These are phyloP conservation scores for Macropus fuliginosus DNA, from an alignment of 2,797 vertebrate species.

Conservation along the genomic window DNA sequence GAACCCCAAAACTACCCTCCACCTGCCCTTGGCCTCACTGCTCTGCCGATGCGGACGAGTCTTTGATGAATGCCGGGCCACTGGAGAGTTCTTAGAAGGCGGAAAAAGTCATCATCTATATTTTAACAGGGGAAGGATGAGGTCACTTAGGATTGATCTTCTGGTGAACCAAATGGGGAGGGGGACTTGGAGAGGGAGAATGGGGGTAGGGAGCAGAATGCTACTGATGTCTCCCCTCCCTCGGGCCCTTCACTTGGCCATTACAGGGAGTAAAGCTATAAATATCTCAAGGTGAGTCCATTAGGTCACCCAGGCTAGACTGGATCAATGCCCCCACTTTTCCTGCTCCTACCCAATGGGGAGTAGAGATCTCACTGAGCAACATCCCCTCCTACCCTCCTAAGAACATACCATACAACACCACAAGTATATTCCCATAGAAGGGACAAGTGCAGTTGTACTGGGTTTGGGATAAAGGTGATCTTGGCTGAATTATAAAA, in stretches of 20 bases:
- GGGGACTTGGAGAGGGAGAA: not conserved
- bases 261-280: fast-evolving
- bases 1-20: fast-evolving
- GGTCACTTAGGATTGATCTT: not conserved
- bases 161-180: fast-evolving
- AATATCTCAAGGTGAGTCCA: fast-evolving
- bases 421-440: no score
- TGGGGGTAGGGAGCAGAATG: fast-evolving
- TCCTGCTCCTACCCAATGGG: not conserved
- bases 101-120: not conserved
- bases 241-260: not conserved
- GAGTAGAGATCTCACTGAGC: fast-evolving
- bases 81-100: not conserved
- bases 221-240: not conserved
- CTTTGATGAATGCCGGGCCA: not conserved
- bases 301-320: not conserved
- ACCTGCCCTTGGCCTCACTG: not conserved
- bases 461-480: not conserved
- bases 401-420: no score
- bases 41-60: not conserved
- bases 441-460: not conserved
- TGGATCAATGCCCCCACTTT: fast-evolving
- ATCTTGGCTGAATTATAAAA: not conserved
- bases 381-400: not conserved
- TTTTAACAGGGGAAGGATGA: slow-evolving; percentile 2